These are phyloP conservation scores for Dromococcyx pavoninus DNA, from an alignment of 2,797 vertebrate genomes.

Conservation along the genomic window DNA sequence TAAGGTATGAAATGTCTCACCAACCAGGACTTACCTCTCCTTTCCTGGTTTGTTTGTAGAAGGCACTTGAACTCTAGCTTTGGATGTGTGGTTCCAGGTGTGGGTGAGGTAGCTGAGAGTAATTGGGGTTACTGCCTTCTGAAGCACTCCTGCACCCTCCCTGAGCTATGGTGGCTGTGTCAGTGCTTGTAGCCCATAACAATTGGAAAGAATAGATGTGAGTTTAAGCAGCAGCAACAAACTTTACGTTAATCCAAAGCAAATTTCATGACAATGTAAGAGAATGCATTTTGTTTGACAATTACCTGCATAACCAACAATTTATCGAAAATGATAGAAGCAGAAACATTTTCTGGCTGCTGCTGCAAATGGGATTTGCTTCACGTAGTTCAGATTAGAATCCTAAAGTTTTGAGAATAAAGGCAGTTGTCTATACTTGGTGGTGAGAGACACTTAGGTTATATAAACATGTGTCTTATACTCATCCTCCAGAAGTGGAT, in stretches of 20 bases:
- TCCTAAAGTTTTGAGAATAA: too few species aligned
- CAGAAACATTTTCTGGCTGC: neutral
- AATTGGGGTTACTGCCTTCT: neutral
- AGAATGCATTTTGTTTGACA: neutral
- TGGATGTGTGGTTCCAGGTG: neutral
- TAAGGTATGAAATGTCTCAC: neutral
- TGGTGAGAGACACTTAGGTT: neutral
- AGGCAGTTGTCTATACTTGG: neutral
- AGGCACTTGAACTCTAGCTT: neutral
- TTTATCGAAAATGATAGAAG: neutral
- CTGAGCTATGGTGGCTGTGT: too few species aligned
- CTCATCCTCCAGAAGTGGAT: neutral
- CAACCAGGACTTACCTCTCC: neutral
- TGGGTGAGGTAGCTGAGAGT: neutral
- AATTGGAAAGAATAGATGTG: neutral
- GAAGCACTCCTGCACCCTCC: fast-evolving
- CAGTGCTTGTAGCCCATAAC: neutral
- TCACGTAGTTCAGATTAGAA: neutral
- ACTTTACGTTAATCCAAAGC: neutral
- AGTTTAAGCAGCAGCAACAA: neutral
- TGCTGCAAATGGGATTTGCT: neutral
- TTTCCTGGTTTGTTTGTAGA: neutral
- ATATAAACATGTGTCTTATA: too few species aligned
- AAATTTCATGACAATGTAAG: neutral
- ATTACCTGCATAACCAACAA: neutral